Percentiles rank a stretch among this genome's conserved stretches.
Conservation (phyloP, 2,113 vertebrate species). For the Silurus asotus region DNA sequence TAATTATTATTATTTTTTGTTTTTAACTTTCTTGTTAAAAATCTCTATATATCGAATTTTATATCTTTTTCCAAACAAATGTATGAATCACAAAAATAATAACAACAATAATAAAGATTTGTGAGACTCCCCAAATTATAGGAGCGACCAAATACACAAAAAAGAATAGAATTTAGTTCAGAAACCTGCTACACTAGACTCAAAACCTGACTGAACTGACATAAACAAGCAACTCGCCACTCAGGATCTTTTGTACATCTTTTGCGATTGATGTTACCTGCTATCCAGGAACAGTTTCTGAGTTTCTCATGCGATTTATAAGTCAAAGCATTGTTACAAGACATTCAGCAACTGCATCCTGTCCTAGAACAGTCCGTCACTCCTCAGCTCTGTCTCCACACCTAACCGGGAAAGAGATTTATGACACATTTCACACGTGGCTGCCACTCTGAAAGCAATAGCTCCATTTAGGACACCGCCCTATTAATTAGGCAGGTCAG, state of each 20-base stretch:
- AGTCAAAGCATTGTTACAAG: not conserved
- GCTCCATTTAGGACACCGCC: slow-evolving; percentile 64
- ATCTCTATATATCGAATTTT: too few species aligned
- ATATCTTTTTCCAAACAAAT: too few species aligned
- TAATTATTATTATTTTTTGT: not conserved
- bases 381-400: slow-evolving; percentile 43
- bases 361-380: slow-evolving; percentile 23
- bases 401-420: slow-evolving; percentile 63
- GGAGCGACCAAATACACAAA: not conserved
- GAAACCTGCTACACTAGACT: not conserved
- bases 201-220: not conserved
- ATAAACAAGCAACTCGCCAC: not conserved
- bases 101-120: too few species aligned
- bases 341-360: not conserved
- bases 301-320: not conserved
- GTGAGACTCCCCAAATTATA: not conserved
- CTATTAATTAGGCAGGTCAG: slow-evolving; percentile 72
- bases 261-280: not conserved
- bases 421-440: slow-evolving; percentile 72
- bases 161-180: not conserved
- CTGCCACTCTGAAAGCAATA: slow-evolving; percentile 62
- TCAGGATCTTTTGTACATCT: not conserved
- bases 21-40: not conserved
- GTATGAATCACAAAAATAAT: too few species aligned
- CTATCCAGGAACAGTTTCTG: not conserved